Evolutionary conservation across 2,797 vertebrate genomes (phyloP).

Genomic region (Lindbergichthys nudifrons): DNA sequence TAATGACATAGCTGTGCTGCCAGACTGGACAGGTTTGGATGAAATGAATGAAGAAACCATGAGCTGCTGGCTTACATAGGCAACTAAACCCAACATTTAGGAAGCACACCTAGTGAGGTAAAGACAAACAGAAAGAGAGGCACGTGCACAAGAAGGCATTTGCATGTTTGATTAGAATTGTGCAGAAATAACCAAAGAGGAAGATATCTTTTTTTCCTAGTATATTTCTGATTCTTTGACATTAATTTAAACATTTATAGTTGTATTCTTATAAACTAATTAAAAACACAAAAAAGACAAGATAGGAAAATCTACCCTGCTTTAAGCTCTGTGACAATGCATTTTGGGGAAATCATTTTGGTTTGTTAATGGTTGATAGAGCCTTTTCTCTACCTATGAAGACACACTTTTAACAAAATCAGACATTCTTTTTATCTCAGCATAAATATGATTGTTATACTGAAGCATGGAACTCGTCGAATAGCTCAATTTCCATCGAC

Average conservation of each 20-base stretch:
- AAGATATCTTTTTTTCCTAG: not conserved
- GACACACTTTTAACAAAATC: not conserved
- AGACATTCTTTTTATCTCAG: constrained; percentile 15
- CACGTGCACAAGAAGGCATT: not conserved
- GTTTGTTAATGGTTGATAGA: not conserved
- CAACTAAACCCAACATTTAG: constrained; percentile 18
- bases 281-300: not conserved
- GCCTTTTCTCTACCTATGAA: not conserved
- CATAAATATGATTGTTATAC: constrained; percentile 21
- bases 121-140: constrained; percentile 24
- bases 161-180: constrained; percentile 9
- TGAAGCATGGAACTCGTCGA: constrained; percentile 23
- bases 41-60: constrained; percentile 4
- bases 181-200: constrained; percentile 12
- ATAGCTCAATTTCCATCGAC: constrained; percentile 32
- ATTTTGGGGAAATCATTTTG: not conserved
- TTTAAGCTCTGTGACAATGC: not conserved
- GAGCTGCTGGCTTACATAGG: constrained; percentile 11
- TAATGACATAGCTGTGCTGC: constrained; percentile 33
- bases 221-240: constrained; percentile 15
- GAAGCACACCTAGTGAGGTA: constrained; percentile 5
- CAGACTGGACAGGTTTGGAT: constrained; percentile 7
- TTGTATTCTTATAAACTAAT: not conserved
- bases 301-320: not conserved
- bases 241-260: not conserved